Percentiles rank a stretch among this genome's conserved stretches.
Evolutionary conservation across 2,113 vertebrate species (phyloP).

Genomic region (Melanostigma gelatinosum): DNA sequence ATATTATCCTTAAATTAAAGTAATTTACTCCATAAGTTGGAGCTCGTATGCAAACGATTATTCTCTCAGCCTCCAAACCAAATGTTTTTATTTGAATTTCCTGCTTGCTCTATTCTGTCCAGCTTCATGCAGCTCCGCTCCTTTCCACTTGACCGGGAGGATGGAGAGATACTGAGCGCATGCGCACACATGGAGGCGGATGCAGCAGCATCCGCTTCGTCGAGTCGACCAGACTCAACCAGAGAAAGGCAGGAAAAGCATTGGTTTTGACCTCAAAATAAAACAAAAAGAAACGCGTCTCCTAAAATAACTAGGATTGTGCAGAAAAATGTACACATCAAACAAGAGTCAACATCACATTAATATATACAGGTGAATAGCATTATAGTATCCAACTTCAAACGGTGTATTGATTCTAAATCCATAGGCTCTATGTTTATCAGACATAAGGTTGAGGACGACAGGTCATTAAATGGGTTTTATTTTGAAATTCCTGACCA

Average conservation of each 20-base stretch:
- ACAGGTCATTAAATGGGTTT: neutral
- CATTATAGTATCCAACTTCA: neutral
- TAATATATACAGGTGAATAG: neutral
- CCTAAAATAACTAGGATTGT: neutral
- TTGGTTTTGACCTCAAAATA: conserved; percentile 9
- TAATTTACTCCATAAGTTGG: neutral
- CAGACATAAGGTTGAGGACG: neutral
- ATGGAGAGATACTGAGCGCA: conserved; percentile 65
- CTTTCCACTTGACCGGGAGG: conserved; percentile 30
- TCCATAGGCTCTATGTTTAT: neutral
- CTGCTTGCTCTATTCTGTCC: neutral
- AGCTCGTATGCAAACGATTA: neutral
- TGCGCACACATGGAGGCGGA: conserved; percentile 64
- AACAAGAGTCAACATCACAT: too few relatives aligned
- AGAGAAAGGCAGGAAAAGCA: neutral
- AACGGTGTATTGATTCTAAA: neutral
- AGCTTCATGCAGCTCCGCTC: conserved; percentile 35
- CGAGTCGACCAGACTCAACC: neutral
- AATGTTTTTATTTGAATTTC: conserved; percentile 29
- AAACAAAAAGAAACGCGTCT: neutral
- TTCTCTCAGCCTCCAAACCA: too few relatives aligned
- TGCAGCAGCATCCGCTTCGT: conserved; percentile 47
- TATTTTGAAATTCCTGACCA: conserved; percentile 53
- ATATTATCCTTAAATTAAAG: rapidly evolving
- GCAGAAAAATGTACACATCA: too few relatives aligned